Evolutionary conservation across 1,140 invertebrate species (phyloP).

Genomic region (Sycobia sp.): DNA sequence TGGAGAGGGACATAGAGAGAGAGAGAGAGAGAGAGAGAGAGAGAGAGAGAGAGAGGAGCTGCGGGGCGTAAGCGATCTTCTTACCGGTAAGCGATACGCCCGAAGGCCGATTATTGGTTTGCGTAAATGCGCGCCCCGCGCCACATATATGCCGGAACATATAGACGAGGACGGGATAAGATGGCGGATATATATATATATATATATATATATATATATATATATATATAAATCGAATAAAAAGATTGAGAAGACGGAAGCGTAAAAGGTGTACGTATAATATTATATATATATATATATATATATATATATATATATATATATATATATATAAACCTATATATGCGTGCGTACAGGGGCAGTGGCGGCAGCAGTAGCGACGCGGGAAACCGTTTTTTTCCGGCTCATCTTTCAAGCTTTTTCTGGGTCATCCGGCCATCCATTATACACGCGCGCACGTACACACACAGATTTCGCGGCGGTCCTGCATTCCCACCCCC

Average conservation of each 20-base stretch:
- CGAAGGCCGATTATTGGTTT: constrained; percentile 7
- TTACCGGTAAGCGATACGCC: constrained; percentile 28
- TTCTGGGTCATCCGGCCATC: constrained; percentile 38
- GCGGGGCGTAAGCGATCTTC: constrained; percentile 15
- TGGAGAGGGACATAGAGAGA: too few relatives aligned
- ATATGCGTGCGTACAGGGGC: too few relatives aligned
- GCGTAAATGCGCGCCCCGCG: constrained; percentile 20
- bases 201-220: too few relatives aligned
- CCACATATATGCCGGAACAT: too few relatives aligned
- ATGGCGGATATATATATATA: too few relatives aligned
- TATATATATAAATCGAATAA: constrained; percentile 35
- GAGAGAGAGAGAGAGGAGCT: background rate
- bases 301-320: too few relatives aligned
- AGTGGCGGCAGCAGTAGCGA: background rate
- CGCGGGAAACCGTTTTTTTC: constrained; percentile 26
- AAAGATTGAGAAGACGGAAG: constrained; percentile 18
- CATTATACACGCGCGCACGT: constrained; percentile 25
- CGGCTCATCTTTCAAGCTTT: constrained; percentile 35
- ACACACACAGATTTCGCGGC: too few relatives aligned
- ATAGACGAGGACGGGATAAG: constrained; percentile 10
- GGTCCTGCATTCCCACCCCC: too few relatives aligned
- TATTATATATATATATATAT: too few relatives aligned
- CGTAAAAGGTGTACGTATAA: too few relatives aligned
- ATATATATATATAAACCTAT: too few relatives aligned
- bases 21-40: background rate